Base-by-base conservation (phyloP, 1,140 invertebrate species). In the Solen grandis region DNA sequence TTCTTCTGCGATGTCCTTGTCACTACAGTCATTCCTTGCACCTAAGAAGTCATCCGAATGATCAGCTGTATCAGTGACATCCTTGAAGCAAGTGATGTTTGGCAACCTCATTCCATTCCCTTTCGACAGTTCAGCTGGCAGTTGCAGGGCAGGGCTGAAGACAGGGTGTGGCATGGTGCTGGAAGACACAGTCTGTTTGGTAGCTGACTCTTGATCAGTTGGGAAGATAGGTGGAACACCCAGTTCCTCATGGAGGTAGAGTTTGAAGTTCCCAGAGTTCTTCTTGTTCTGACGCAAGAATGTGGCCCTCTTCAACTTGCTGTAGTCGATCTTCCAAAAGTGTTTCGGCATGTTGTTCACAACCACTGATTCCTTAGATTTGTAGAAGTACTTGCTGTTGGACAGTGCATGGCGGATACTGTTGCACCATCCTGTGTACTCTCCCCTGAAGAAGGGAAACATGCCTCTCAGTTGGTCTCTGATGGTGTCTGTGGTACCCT, bases 401-500 rank as follows among this genome's bases (percentile, higher is more conserved):
- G 88, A 88, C 2, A 90, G 83, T 50, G 85, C 87, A 80, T 90
- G 88, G 1, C 88, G 82, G 0, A 90, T 77, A 8, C 87, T 88
- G 68, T 87, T 82, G 36, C 81, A 83, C 88, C 88, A 90, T 2
- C 87, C 88, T 5, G 66, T 75, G 78, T 88, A 89, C 29, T 66
- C 46, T 2, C 83, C 86, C 2, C 70, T 55, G 60, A 88, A 90
- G 75, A 88, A 89, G 16, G 84, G 80, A 50, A 87, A 89, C 74
- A 85, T 86, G 19, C 62, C 27, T 38, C 31, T 63, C 0, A 98
- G 93, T 90, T 96, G 98, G 19, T 95, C 94, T 89, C 98, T 98
- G 50, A 99, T 98, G 92, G 98, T 97, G 78, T 95, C 97, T 0
- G 98, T 93, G 0, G 97, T 98, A 4, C 98, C 92, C 41, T 95